Conservation (phyloP, 2,888 invertebrate genomes). For the Crossocerus cetratus region DNA sequence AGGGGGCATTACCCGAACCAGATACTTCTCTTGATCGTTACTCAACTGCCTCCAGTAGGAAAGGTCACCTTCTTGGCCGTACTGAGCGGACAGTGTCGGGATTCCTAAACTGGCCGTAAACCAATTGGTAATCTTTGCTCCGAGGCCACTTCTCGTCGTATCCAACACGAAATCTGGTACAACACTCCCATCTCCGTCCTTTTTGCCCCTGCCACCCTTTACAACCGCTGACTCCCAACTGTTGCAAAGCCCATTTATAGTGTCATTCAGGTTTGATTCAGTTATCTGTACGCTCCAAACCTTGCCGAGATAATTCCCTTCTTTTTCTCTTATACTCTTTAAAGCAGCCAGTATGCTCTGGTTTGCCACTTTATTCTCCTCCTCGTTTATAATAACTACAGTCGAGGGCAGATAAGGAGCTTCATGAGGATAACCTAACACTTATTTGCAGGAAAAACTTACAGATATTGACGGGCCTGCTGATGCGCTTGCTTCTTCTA, state of each 20-base stretch:
- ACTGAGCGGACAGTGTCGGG: constrained; percentile 91
- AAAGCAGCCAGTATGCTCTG: constrained; percentile 66
- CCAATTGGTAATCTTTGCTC: constrained; percentile 91
- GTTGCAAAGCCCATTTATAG: constrained; percentile 65
- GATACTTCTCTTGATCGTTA: constrained; percentile 79
- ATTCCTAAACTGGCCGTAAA: constrained; percentile 88
- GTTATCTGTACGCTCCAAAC: constrained; percentile 63
- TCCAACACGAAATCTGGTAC: constrained; percentile 90
- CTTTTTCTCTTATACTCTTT: constrained; percentile 60
- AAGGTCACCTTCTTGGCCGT: constrained; percentile 90
- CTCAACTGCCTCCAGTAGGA: constrained; percentile 89
- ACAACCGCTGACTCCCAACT: constrained; percentile 63
- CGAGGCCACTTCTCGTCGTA: constrained; percentile 88
- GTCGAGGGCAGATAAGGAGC: background rate
- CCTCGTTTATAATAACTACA: constrained; percentile 70
- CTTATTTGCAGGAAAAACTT: constrained; percentile 49
- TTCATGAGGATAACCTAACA: background rate
- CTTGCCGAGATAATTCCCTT: constrained; percentile 62
- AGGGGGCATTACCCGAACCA: constrained; percentile 83
- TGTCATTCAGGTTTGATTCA: constrained; percentile 58
- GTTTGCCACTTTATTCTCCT: constrained; percentile 65
- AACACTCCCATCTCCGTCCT: too few relatives aligned
- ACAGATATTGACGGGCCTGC: constrained; percentile 65
- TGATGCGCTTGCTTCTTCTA: background rate
- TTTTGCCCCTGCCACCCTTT: too few relatives aligned